These are phyloP conservation scores for Microcebus jonahi DNA, from an alignment of 2,113 vertebrate species.

Conservation along the genomic window DNA sequence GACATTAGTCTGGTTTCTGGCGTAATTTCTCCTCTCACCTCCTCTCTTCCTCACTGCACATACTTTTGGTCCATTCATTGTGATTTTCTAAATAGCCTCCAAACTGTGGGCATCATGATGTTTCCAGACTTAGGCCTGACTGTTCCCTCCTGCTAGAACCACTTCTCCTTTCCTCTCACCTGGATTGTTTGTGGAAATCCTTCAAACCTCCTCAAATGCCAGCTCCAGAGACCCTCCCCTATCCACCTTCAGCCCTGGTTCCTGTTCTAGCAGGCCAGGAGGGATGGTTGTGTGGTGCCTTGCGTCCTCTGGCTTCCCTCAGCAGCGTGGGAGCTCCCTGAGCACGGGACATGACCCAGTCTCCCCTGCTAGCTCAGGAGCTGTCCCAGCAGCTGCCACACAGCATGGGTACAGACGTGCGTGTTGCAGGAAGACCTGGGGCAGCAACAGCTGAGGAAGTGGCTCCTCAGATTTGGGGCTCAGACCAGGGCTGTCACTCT, in stretches of 20 bases:
- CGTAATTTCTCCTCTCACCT: not conserved
- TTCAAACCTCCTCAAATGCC: accelerated
- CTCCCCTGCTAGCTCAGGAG: no score
- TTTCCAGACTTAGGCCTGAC: not conserved
- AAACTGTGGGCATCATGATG: not conserved
- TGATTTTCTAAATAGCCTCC: not conserved
- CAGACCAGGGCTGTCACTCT: not conserved
- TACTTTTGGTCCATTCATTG: not conserved
- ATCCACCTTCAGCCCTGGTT: accelerated
- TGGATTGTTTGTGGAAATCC: not conserved
- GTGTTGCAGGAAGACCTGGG: accelerated
- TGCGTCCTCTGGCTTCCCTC: not conserved
- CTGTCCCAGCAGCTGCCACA: accelerated
- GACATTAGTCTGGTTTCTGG: no score
- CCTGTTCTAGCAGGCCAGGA: not conserved
- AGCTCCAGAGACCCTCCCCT: not conserved
- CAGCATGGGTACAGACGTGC: no score
- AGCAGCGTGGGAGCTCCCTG: not conserved
- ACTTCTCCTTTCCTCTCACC: not conserved
- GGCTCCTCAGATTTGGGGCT: no score
- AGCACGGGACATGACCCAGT: no score
- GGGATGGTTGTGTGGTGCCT: no score
- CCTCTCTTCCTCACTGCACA: not conserved
- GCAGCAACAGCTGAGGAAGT: not conserved
- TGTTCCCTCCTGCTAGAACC: not conserved